Base-by-base conservation (phyloP, 2,113 vertebrate species). In the Perca schrenkii region DNA sequence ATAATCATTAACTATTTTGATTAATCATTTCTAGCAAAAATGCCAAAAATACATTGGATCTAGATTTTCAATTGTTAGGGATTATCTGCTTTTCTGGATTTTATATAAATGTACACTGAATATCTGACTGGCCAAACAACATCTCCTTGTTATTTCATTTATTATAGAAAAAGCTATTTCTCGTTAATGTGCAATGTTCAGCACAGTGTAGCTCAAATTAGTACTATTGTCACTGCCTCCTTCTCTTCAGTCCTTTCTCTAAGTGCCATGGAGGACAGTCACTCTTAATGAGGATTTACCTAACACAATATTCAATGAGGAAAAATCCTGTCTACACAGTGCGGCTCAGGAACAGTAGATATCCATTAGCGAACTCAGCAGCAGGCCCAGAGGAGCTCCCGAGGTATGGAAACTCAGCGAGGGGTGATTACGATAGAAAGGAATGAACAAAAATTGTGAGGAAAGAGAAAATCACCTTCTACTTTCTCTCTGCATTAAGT, bases 331-430 rank as follows among this genome's bases (percentile, higher is more conserved):
- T 89, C 84, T 60, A 70, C 74, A 67, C 67, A 57, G 46, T 49
- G 80, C 47, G 21, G 25, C 86, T 84, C 82, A 78, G 74, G 85
- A 61, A 80, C 83, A 77, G 80, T 60, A 86, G 84, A 89, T 92
- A 77, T 84, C 83, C 74, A 91, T 93, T 92, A 91, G 78, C 63
- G 52, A 73, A 82, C 87, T 88, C 88, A 86, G 79, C 84, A 85
- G 81, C 79, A 79, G 81, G 85, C 88, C 78, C 73, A 0, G 50
- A 80, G 71, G 74, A 85, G 80, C 86, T 86, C 80, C 79, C 1
- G 62, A 65, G 84, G 84, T 85, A 90, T 81, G 74, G 21, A 86
- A 54, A 80, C 85, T 86, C 85, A 80, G 85, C 60, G 40, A 21
- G 66, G 78, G 80, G 79, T 75, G 87, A 77, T 93, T 63, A 79